Conservation (phyloP, 2,797 vertebrate genomes). For the Darevskia nairensis region DNA sequence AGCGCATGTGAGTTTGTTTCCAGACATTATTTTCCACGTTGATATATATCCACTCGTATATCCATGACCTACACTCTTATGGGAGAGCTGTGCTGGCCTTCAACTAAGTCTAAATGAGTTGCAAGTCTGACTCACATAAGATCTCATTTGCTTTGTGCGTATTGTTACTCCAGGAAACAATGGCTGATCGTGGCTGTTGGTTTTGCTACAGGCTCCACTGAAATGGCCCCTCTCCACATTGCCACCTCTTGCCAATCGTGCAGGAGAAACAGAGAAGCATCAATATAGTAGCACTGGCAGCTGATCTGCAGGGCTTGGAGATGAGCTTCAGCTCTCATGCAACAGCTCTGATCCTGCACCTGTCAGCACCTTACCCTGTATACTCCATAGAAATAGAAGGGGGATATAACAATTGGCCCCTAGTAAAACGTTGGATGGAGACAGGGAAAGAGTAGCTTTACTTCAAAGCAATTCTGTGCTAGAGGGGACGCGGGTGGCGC, state of each 20-base stretch:
- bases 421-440: background rate
- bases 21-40: background rate
- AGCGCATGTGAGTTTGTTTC: background rate
- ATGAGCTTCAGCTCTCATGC: background rate
- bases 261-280: background rate
- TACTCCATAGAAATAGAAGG: background rate
- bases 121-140: background rate
- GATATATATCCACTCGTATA: background rate
- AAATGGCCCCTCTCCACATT: no score
- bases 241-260: background rate
- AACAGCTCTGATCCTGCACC: background rate
- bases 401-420: background rate
- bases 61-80: background rate
- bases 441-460: no score
- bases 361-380: background rate
- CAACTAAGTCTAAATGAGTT: background rate
- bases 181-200: background rate
- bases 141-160: background rate
- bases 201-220: background rate
- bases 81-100: background rate
- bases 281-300: background rate
- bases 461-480: background rate
- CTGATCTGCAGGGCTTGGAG: background rate
- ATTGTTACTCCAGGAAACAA: no score
- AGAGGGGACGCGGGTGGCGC: no score